Conservation (phyloP, 2,888 invertebrate genomes). For the Biston stratarius region DNA sequence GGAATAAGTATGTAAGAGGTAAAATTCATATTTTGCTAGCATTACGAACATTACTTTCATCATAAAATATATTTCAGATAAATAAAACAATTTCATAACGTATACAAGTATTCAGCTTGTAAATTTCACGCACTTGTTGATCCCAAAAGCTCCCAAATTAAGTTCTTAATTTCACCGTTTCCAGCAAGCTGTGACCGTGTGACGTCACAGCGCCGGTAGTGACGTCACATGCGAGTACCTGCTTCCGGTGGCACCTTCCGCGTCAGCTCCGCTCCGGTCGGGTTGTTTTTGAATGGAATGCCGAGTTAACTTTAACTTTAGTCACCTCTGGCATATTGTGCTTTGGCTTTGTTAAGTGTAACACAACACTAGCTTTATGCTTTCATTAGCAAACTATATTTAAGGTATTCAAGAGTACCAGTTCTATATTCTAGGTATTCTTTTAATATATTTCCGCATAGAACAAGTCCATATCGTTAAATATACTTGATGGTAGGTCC, state of each 20-base stretch:
- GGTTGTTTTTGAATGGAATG: conserved; percentile 25
- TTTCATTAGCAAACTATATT: background rate
- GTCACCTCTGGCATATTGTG: conserved; percentile 10
- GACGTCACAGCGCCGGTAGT: conserved; percentile 39
- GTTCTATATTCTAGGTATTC: no score
- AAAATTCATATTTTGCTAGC: background rate
- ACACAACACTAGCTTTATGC: background rate
- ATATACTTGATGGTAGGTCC: no score
- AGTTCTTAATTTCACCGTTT: conserved; percentile 30
- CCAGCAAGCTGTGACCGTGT: conserved; percentile 29
- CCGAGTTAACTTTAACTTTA: conserved; percentile 9
- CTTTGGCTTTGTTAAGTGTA: conserved; percentile 9
- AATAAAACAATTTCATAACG: conserved; percentile 7
- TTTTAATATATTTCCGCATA: no score
- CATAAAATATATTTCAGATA: background rate
- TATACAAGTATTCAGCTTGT: conserved; percentile 7
- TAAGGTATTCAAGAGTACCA: no score
- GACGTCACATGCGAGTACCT: conserved; percentile 42
- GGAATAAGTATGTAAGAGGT: no score
- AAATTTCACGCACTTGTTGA: conserved; percentile 38
- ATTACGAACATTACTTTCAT: background rate
- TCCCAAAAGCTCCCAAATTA: conserved; percentile 28
- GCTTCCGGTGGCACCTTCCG: conserved; percentile 45
- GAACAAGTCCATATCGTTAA: no score
- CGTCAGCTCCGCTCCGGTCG: conserved; percentile 13